phyloP scores from a whole-genome alignment of 2,113 vertebrate species.

The Pseudorasbora parva region DNA sequence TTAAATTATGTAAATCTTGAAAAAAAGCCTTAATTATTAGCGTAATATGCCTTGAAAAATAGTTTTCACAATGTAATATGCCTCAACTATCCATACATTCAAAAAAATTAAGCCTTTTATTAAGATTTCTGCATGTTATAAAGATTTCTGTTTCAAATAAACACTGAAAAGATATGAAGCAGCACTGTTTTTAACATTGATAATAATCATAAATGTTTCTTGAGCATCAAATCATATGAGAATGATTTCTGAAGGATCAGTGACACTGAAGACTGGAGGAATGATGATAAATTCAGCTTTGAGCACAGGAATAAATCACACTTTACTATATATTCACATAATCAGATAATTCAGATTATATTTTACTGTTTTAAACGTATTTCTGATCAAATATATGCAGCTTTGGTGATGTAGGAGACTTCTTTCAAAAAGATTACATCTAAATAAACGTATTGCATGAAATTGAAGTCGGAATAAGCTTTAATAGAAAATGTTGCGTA shows the following conservation, averaged over 20 bases:
- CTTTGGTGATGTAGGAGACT: no score
- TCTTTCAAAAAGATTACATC: no score
- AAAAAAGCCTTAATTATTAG: no score
- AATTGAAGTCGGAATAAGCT: neutral
- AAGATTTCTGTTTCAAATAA: neutral
- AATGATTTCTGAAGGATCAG: neutral
- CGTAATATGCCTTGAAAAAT: no score
- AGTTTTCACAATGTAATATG: no score
- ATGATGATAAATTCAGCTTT: neutral
- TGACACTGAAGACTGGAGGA: neutral
- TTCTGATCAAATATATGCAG: neutral
- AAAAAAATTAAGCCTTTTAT: no score
- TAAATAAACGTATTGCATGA: neutral
- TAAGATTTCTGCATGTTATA: neutral
- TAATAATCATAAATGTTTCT: neutral
- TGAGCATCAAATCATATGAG: neutral
- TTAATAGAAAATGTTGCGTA: neutral
- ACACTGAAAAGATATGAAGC: neutral
- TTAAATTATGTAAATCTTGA: no score
- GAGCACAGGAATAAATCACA: neutral
- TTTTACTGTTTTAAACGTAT: neutral
- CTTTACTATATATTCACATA: neutral
- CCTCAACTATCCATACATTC: no score
- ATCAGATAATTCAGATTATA: neutral
- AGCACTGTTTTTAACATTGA: neutral